Evolutionary conservation across 2,888 invertebrate species (phyloP).

Genomic region (Cephus rjabovi): DNA sequence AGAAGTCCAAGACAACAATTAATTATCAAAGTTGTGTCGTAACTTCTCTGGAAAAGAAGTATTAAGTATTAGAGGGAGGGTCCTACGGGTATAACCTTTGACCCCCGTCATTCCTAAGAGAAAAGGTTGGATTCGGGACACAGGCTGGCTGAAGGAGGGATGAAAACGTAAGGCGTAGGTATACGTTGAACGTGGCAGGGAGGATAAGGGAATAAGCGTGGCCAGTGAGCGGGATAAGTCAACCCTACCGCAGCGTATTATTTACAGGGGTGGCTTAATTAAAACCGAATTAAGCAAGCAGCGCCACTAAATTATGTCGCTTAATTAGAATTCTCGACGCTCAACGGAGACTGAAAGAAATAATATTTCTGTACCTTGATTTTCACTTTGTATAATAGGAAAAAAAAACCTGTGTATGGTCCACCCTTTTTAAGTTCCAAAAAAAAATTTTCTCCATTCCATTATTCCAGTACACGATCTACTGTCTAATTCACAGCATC

Average conservation of each 20-base stretch:
- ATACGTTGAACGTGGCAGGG: background rate
- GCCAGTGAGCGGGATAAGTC: constrained; percentile 4
- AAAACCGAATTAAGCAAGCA: constrained; percentile 2
- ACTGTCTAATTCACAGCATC: background rate
- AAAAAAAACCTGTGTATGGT: background rate
- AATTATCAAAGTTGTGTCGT: constrained; percentile 3
- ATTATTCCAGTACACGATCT: background rate
- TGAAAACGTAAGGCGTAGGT: background rate
- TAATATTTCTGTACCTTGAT: background rate
- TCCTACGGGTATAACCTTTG: background rate
- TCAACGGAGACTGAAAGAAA: background rate
- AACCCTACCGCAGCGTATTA: constrained; percentile 1
- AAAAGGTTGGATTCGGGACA: background rate
- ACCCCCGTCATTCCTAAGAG: background rate
- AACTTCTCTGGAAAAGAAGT: background rate
- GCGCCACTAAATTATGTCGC: background rate
- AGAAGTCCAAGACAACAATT: background rate
- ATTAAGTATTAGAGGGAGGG: background rate
- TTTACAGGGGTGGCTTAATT: constrained; percentile 9
- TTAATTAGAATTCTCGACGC: background rate
- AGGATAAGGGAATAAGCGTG: background rate
- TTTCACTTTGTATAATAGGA: background rate
- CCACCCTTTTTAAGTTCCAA: too few relatives aligned
- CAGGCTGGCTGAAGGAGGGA: background rate
- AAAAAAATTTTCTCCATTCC: too few relatives aligned